Base-by-base conservation (phyloP, 2,888 invertebrate genomes). In the Neoaliturus tenellus region DNA sequence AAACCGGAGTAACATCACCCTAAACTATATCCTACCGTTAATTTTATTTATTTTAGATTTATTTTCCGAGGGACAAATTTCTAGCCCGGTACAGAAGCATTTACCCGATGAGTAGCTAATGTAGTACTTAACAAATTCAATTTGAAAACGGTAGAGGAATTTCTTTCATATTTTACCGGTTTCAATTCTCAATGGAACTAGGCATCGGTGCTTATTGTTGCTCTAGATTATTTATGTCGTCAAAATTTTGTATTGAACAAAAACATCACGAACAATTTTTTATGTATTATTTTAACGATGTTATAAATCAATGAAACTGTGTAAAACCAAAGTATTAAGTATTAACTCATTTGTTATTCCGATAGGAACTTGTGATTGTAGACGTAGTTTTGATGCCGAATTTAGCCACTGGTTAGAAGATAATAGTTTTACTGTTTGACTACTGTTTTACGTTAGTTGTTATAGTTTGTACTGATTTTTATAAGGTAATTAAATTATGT, bases 1-100 rank as follows among this genome's bases (percentile, higher is more conserved):
- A 87, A 86, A 23, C 55, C 82, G n/a, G 51, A 44, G 35, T 82
- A 82, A 71, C 58, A 48, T 6, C 10, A 12, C n/a, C n/a, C n/a
- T 51, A n/a, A 51, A n/a, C 12, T 51, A 51, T 51, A 51, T 51
- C 12, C 51, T 51, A 23, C 23, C 23, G 20, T 51, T 51, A 3
- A 20, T 51, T 12, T 23, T 51, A 14, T 6, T n/a, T 12, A 23
- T 51, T 20, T 2, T 23, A 51, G 51, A 4, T 8, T 8, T 39
- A 2, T 14, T 51, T 23, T 4, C 28, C 17, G 1, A 62, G 62
- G 28, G 62, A 28, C 31, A 14, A 3, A 23, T n/a, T n/a, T n/a
- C n/a, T 3, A 28, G 20, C 62, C 62, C 31, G 62, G 62, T 62
- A 17, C n/a, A 51, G n/a, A 39, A 8, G 39, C 6, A 39, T 39